Conservation (phyloP, 2,888 invertebrate species). For the Drosophila affinis region DNA sequence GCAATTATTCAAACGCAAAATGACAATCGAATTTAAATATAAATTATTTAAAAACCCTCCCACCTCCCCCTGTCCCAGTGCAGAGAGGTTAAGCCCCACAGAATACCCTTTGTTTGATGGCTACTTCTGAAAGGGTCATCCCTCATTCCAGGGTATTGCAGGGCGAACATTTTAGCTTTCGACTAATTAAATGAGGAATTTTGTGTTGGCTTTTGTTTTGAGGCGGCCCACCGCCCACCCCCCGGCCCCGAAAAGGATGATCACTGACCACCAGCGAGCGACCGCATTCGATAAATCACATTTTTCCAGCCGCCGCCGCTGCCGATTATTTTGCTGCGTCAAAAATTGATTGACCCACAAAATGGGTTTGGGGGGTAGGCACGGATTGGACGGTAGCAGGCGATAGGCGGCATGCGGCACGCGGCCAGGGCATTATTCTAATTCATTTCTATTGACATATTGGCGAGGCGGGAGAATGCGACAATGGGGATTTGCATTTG, state of each 20-base stretch:
- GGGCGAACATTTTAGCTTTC: neutral
- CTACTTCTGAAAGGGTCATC: neutral
- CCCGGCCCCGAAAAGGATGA: slow-evolving; percentile 7
- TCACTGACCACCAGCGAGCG: slow-evolving; percentile 5
- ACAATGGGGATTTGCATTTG: slow-evolving; percentile 38
- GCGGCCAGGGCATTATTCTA: slow-evolving; percentile 54
- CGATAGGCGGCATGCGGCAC: neutral
- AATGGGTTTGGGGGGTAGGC: neutral
- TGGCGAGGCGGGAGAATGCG: slow-evolving; percentile 38
- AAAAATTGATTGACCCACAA: slow-evolving; percentile 62
- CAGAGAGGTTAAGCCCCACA: neutral
- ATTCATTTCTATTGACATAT: slow-evolving; percentile 68
- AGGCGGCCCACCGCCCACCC: neutral
- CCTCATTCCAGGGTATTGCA: neutral
- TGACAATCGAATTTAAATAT: neutral
- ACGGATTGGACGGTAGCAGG: neutral
- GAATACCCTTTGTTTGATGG: neutral
- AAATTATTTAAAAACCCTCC: neutral
- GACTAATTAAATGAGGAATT: slow-evolving; percentile 39
- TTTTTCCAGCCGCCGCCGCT: slow-evolving; percentile 29
- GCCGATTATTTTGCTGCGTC: slow-evolving; percentile 56
- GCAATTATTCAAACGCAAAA: neutral
- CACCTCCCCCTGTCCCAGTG: neutral
- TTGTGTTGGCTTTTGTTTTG: neutral
- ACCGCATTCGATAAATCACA: slow-evolving; percentile 57